These are phyloP conservation scores for Notocelia uddmanniana DNA, from an alignment of 2,888 invertebrate species.

Conservation along the genomic window DNA sequence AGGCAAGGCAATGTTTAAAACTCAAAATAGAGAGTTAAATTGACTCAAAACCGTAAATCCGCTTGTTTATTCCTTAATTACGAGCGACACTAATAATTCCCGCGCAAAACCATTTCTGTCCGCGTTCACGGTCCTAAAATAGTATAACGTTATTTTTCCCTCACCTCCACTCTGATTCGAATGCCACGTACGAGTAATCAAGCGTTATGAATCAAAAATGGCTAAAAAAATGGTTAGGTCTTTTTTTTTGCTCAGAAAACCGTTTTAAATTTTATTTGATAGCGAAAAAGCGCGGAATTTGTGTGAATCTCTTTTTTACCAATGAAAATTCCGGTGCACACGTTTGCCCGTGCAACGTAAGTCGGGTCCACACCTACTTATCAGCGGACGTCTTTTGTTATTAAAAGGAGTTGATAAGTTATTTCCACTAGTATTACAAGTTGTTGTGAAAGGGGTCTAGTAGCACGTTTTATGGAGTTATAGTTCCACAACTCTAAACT, in stretches of 20 bases:
- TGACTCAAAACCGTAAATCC: constrained; percentile 10
- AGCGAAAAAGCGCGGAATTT: constrained; percentile 8
- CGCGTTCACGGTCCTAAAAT: neutral
- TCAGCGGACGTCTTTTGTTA: no score
- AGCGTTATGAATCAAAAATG: constrained; percentile 9
- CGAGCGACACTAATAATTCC: neutral
- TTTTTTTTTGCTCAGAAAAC: neutral
- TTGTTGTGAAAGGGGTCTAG: no score
- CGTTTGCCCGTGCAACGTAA: neutral
- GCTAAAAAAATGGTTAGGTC: neutral
- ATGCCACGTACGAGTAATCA: constrained; percentile 21
- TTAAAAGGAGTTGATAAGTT: no score
- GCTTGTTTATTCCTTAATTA: neutral
- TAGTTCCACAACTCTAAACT: no score
- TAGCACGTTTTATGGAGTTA: no score
- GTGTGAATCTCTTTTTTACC: constrained; percentile 1
- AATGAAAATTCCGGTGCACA: constrained; percentile 21
- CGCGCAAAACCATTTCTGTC: constrained; percentile 2
- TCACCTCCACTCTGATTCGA: neutral
- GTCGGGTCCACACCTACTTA: constrained; percentile 13
- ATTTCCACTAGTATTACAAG: no score
- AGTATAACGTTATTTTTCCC: neutral
- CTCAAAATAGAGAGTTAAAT: neutral
- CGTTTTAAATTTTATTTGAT: neutral
- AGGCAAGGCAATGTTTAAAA: no score